A percentile compares a stretch with the other conserved stretches of the same genome.
Conservation (phyloP, 2,797 vertebrate genomes). For the Distichodus sexfasciatus region DNA sequence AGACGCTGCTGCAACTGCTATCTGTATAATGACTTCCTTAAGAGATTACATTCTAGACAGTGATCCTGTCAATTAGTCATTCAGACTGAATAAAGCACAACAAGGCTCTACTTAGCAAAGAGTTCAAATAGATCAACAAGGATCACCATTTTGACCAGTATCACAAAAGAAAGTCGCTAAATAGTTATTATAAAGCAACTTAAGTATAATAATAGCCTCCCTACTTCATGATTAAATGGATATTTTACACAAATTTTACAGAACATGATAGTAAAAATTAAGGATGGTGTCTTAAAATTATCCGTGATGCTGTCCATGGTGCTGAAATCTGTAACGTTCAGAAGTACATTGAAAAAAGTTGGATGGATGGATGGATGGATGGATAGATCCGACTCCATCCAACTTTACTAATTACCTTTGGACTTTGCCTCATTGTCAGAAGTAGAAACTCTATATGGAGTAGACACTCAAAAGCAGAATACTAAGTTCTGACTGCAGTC, state of each 20-base stretch:
- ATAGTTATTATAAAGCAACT: no score
- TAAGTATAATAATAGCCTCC: no score
- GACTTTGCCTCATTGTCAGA: no score
- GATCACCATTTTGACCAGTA: conserved; percentile 13
- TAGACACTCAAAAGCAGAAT: not conserved
- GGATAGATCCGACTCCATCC: no score
- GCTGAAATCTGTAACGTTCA: not conserved
- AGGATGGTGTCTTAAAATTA: not conserved
- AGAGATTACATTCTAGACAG: conserved; percentile 59
- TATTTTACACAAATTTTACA: no score
- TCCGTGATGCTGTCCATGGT: not conserved
- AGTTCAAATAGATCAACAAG: conserved; percentile 46
- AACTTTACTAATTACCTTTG: no score
- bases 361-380: no score
- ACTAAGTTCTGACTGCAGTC: not conserved
- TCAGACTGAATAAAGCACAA: conserved; percentile 49
- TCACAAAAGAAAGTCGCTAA: not conserved
- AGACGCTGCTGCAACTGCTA: conserved; percentile 58
- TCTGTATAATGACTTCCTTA: conserved; percentile 67
- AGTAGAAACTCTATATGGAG: not conserved
- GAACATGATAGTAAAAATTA: not conserved
- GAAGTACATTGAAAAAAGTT: not conserved
- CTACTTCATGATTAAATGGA: no score
- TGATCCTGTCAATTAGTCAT: conserved; percentile 51
- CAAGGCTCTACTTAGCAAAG: conserved; percentile 44